A percentile compares a stretch with the other conserved stretches of the same genome.
Conservation (phyloP, 1,140 invertebrate genomes). For the Delia radicum region DNA sequence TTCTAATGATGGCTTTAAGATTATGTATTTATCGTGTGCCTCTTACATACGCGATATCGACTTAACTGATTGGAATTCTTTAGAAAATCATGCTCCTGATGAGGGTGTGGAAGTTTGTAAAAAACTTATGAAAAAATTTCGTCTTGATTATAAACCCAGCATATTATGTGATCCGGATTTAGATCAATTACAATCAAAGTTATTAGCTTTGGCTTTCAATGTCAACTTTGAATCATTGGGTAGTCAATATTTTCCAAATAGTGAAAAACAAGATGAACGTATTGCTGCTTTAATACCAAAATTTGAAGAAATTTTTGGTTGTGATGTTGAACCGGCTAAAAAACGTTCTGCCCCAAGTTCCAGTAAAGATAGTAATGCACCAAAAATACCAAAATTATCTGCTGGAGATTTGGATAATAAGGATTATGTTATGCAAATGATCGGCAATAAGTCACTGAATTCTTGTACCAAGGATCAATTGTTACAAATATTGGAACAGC, state of each 20-base stretch:
- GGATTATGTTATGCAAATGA: slow-evolving; percentile 34
- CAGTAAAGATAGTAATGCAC: slow-evolving; percentile 25
- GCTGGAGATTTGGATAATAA: slow-evolving; percentile 29
- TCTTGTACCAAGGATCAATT: slow-evolving; percentile 39
- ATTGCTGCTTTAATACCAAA: slow-evolving; percentile 39
- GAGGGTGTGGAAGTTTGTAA: slow-evolving; percentile 41
- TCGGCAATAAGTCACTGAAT: slow-evolving; percentile 29
- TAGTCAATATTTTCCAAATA: slow-evolving; percentile 38
- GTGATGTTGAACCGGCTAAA: slow-evolving; percentile 34
- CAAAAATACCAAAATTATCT: slow-evolving; percentile 42
- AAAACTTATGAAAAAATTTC: slow-evolving; percentile 46
- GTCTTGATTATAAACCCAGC: slow-evolving; percentile 45
- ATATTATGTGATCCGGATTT: slow-evolving; percentile 45
- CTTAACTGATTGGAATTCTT: slow-evolving; percentile 43
- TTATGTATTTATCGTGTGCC: slow-evolving; percentile 46
- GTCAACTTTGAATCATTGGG: slow-evolving; percentile 38
- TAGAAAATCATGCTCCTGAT: slow-evolving; percentile 34
- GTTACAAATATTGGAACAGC: slow-evolving; percentile 33
- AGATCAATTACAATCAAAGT: slow-evolving; percentile 42
- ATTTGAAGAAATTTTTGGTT: slow-evolving; percentile 38
- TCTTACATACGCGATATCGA: slow-evolving; percentile 45
- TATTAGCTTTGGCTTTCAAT: slow-evolving; percentile 43
- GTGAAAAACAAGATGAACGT: slow-evolving; percentile 41
- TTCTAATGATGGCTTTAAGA: slow-evolving; percentile 50
- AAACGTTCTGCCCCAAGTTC: slow-evolving; percentile 36